Base-by-base conservation (phyloP, 2,113 vertebrate species). In the Neoarius graeffei region DNA sequence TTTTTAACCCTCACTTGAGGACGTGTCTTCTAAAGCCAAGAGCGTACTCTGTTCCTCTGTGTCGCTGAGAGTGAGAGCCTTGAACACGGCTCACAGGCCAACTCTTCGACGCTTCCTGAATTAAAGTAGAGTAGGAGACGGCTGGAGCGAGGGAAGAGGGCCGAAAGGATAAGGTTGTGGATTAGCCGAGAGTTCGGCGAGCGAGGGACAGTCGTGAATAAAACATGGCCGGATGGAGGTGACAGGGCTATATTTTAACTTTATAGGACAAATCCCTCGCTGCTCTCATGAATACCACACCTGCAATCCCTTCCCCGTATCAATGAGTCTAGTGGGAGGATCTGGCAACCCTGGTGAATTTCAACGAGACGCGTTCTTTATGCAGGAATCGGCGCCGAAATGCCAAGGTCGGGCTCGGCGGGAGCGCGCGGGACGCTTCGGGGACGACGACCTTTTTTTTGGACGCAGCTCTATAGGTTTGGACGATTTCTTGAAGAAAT, bases 181-280 rank as follows among this genome's bases (percentile, higher is more conserved):
- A 79, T 20, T 20, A 25, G 35, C 35, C 50, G 81, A 54, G 87
- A 60, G 57, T 57, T 69, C 15, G 60, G 52, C 35, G 82, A 57
- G 86, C 91, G 90, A 88, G 91, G 89, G 88, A 69, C 86, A 86
- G 91, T 91, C 74, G 71, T 95, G 94, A 96, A 96, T 95, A 95
- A 95, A 95, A 95, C 94, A 96, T 95, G 83, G 57, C 57, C 64
- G 89, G 73, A 86, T 8, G 27, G 76, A 86, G 14, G 42, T 83
- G 69, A 83, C 91, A 89, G 89, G 81, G 87, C 90, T 93, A 91
- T 93, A 94, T 95, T 94, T 93, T 93, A 94, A 90, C 90, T 94
- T 94, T 94, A 94, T 94, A 93, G 93, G 92, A 95, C 88, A 86
- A 93, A 94, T 92, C 89, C 89, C 89, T 91, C 85, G 90, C 88